Evolutionary conservation across 37 sponge, comb jelly and placozoan species (phyloP).

Genomic region (Ianthella basta): DNA sequence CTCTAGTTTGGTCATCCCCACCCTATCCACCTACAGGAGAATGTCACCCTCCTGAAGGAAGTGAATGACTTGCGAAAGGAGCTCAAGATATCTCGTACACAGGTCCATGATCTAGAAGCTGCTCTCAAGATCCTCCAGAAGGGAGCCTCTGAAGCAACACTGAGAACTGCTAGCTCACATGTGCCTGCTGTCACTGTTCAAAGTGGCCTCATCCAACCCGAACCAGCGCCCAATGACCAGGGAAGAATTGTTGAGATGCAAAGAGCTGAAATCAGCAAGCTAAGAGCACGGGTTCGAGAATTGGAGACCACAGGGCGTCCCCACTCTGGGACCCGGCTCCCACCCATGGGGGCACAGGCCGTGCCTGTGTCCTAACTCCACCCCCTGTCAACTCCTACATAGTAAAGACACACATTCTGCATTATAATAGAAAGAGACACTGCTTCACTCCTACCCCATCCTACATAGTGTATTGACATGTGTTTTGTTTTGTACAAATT

Average conservation of each 20-base stretch:
- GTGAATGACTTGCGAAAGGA: constrained; percentile 94
- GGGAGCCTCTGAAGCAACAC: constrained; percentile 66
- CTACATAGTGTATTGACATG: no score
- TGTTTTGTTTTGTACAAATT: no score
- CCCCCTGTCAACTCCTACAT: not conserved
- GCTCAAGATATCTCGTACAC: constrained; percentile 81
- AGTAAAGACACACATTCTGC: not conserved
- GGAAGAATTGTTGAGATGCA: constrained; percentile 90
- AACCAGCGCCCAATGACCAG: constrained; percentile 60
- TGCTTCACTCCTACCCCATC: no score
- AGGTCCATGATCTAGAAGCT: constrained; percentile 83
- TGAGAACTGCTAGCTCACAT: constrained; percentile 28
- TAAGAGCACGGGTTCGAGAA: constrained; percentile 73
- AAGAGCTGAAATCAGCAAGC: constrained; percentile 83
- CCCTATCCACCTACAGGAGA: constrained; percentile 67
- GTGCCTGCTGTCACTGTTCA: not conserved
- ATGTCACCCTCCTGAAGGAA: constrained; percentile 93
- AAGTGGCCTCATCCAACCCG: constrained; percentile 59
- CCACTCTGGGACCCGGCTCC: constrained; percentile 37
- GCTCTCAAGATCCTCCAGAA: constrained; percentile 80
- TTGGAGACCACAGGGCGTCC: constrained; percentile 41
- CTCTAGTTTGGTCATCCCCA: not conserved
- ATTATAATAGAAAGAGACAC: no score
- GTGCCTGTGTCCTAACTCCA: constrained; percentile 25
- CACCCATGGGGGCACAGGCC: constrained; percentile 56